These are phyloP conservation scores for Gobiocypris rarus DNA, from an alignment of 2,113 vertebrate genomes.

Conservation along the genomic window DNA sequence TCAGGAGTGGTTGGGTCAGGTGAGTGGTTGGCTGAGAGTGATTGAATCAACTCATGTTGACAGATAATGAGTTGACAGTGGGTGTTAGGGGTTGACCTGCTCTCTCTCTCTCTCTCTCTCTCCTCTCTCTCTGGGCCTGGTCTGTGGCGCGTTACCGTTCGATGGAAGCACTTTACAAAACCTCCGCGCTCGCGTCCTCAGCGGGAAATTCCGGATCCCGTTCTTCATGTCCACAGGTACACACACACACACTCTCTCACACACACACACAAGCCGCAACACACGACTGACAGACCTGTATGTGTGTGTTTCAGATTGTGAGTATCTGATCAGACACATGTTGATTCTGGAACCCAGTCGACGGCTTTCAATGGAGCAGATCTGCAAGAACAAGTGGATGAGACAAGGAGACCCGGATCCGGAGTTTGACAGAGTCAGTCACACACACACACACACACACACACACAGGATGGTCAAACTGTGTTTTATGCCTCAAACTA, in stretches of 20 bases:
- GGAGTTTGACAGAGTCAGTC: conserved; percentile 91
- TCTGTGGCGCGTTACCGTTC: conserved; percentile 95
- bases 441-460: not conserved
- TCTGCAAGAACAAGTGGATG: conserved; percentile 99
- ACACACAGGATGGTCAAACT: not conserved
- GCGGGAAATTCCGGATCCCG: conserved; percentile 97
- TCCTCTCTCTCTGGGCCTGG: conserved; percentile 77
- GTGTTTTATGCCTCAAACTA: no score
- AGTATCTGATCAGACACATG: conserved; percentile 99
- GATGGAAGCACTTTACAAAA: conserved; percentile 99
- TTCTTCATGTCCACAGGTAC: conserved; percentile 99
- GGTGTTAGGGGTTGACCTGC: no score
- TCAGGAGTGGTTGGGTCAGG: no score
- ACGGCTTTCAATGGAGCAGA: conserved; percentile 97
- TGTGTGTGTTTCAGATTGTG: conserved; percentile 84
- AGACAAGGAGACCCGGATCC: conserved; percentile 91
- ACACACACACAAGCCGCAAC: not conserved
- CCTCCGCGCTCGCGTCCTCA: conserved; percentile 92
- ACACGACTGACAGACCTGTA: not conserved
- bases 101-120: not conserved
- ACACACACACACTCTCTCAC: not conserved
- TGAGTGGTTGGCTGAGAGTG: no score
- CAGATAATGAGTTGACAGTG: no score
- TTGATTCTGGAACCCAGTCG: conserved; percentile 93
- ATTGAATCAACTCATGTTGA: no score